Base-by-base conservation (phyloP, 2,797 vertebrate species). In the Sebastes cheni region DNA sequence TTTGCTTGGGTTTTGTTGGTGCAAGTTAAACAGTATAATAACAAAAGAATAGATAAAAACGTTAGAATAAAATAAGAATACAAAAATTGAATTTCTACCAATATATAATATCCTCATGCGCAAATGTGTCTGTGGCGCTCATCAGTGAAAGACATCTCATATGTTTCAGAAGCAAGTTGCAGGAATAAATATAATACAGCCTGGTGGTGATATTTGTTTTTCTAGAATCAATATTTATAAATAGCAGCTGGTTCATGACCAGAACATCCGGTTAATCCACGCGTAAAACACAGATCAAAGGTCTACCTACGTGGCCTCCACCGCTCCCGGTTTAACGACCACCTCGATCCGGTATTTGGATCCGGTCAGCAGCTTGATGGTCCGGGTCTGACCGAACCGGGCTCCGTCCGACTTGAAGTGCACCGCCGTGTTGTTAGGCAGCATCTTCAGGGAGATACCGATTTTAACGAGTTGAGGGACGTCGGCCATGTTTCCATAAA, bases 291-390 rank as follows among this genome's bases (percentile, higher is more conserved):
- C 46, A 50, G 8, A 39, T 23, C 1, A 14, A 34, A 77, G 14
- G 58, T 50, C 50, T 88, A 90, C 98, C 96, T 96, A 99, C 98
- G 94, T 96, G 92, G 97, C 98, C 85, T 96, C 94, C n/a, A 97
- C 90, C 3, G 96, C 97, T 84, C 97, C 97, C 1, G 98, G 98
- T 78, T 97, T 98, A 1, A 99, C 88, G n/a, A 96, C 95, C 90
- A 99, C 95, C 62, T 98, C 97, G 73, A 98, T 95, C 76, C 95
- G 97, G 93, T 99, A 99, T 72, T 99, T 99, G 67, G 98, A 97
- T 10, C 98, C 98, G 0, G 98, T 99, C 71, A 99, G 93, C 89
- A 99, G 94, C 91, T 99, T 99, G 91, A 99, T 99, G 83, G 98
- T 99, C 77, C 98, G 96, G 84, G 96, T 99, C 95, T 98, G 98